phyloP scores from a whole-genome alignment of 1,140 invertebrate species.

The Himalopsyche phryganea region DNA sequence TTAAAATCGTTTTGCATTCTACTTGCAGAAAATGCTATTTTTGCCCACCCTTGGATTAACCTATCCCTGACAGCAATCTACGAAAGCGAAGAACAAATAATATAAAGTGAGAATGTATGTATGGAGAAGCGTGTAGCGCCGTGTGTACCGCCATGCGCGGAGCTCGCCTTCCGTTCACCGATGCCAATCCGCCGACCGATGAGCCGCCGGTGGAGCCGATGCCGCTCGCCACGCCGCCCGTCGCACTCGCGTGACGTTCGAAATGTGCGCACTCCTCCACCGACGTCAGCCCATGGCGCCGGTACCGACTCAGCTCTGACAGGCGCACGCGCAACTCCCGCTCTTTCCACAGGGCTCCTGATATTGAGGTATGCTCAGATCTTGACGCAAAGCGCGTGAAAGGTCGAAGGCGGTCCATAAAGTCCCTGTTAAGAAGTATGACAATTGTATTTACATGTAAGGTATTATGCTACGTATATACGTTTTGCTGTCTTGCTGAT shows the following conservation, averaged over 20 bases:
- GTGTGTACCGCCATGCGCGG: slow-evolving; percentile 31
- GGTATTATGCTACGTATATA: too few relatives aligned
- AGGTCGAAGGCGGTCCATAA: slow-evolving; percentile 75
- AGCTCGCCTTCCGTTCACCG: slow-evolving; percentile 41
- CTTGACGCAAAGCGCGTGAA: slow-evolving; percentile 86
- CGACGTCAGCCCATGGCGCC: slow-evolving; percentile 74
- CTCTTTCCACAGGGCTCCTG: slow-evolving; percentile 75
- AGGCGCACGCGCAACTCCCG: slow-evolving; percentile 77
- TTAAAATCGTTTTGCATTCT: too few relatives aligned
- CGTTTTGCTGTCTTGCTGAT: too few relatives aligned
- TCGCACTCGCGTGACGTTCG: slow-evolving; percentile 66
- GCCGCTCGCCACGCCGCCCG: slow-evolving; percentile 27
- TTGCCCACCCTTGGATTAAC: too few relatives aligned
- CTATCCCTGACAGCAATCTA: too few relatives aligned
- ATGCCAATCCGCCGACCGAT: too few relatives aligned
- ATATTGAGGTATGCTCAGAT: slow-evolving; percentile 76
- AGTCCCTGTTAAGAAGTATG: slow-evolving; percentile 56
- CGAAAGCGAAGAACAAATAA: background rate
- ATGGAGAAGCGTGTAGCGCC: slow-evolving; percentile 5
- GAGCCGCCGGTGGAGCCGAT: slow-evolving; percentile 34
- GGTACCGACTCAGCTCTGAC: slow-evolving; percentile 77
- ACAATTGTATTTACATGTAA: too few relatives aligned
- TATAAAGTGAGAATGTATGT: slow-evolving; percentile 7
- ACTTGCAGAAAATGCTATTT: too few relatives aligned
- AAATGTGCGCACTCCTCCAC: slow-evolving; percentile 80